Base-by-base conservation (phyloP, 2,113 vertebrate species). In the Thunnus thynnus region DNA sequence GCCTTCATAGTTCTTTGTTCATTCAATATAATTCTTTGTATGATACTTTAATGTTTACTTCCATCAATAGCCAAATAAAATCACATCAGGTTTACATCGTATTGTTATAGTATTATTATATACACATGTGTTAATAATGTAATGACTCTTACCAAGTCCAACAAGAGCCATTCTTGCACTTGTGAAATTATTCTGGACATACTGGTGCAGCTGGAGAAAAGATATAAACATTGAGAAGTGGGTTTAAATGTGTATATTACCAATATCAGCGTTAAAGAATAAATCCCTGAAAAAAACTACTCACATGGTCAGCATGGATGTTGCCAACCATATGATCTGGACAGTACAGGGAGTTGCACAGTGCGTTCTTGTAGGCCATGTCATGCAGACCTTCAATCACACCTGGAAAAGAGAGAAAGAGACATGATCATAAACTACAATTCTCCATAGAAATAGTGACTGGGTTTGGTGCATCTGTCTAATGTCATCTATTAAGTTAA, bases 141-240 rank as follows among this genome's bases (percentile, higher is more conserved):
- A 76, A 36, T n/a, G n/a, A 73, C 57, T 90, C 94, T 79, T 95
- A 99, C 98, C 98, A 71, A 98, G 92, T 88, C 98, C 98, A 80
- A 99, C 94, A 36, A 99, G 96, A 77, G 98, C 97, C 97, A 99
- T 99, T 88, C 98, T 95, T 13, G 95, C 89, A 80, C 97, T 99
- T 68, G 97, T 99, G 75, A 95, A 96, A 66, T 95, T 93, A 78
- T 95, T 93, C 78, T 96, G 92, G 84, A 96, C 90, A 86, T 94
- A 95, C 17, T 92, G 89, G 56, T 96, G 95, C 66, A 96, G 84
- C 95, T 96, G 72, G 14, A 60, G 2, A 68, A 57, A 44, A 74
- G 52, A 16, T 1, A 30, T 1, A 14, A 54, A 78, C 10, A 74
- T 48, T 20, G 41, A 27, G 50, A 56, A 30, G 13, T 14, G 13